phyloP scores from a whole-genome alignment of 2,113 vertebrate genomes.

The Mastomys natalensis region DNA sequence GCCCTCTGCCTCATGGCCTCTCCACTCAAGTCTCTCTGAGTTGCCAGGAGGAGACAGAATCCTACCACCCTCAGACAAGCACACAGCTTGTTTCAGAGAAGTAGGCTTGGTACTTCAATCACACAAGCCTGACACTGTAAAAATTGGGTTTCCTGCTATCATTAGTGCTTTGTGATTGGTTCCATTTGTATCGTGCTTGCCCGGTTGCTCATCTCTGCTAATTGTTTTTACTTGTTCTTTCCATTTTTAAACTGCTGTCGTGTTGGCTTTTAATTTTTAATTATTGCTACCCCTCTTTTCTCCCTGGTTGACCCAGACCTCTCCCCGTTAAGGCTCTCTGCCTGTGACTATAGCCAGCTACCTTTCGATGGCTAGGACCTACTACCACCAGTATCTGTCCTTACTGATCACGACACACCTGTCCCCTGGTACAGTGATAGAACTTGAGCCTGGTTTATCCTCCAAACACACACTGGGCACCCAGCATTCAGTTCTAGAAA shows the following conservation, averaged over 20 bases:
- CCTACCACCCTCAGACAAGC: slow-evolving; percentile 66
- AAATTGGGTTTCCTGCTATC: slow-evolving; percentile 88
- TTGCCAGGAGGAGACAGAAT: slow-evolving; percentile 71
- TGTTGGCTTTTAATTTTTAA: slow-evolving; percentile 89
- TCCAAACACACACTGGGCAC: not conserved
- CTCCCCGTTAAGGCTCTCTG: not conserved
- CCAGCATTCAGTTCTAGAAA: not conserved
- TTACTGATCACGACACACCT: not conserved
- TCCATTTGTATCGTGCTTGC: slow-evolving; percentile 87
- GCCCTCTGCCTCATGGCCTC: not conserved
- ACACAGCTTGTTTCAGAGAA: slow-evolving; percentile 79
- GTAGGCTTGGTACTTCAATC: slow-evolving; percentile 86
- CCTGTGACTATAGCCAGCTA: not conserved
- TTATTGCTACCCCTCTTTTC: slow-evolving; percentile 82
- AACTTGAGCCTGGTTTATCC: too few species aligned
- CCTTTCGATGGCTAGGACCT: not conserved
- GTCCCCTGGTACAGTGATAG: not conserved
- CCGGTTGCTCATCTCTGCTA: slow-evolving; percentile 82
- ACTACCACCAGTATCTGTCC: not conserved
- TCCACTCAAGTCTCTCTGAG: not conserved
- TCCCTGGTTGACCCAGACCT: slow-evolving; percentile 62
- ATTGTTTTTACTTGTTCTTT: slow-evolving; percentile 87
- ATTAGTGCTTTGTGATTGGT: slow-evolving; percentile 87
- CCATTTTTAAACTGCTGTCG: slow-evolving; percentile 88
- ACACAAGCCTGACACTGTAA: slow-evolving; percentile 87